phyloP scores from a whole-genome alignment of 2,113 vertebrate genomes.

The Actenoides hombroni region DNA sequence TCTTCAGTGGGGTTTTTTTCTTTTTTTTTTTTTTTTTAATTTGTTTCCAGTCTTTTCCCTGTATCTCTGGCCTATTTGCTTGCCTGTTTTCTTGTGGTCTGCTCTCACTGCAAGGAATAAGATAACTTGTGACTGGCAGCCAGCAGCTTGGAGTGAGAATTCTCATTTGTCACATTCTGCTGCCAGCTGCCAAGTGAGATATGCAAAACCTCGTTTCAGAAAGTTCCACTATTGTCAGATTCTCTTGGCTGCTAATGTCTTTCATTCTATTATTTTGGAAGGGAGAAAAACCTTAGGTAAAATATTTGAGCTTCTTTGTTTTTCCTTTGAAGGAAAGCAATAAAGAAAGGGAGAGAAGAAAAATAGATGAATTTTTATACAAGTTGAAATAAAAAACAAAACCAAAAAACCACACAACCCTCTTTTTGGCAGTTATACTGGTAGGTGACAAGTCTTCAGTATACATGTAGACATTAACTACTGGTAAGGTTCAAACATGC shows the following conservation, averaged over 20 bases:
- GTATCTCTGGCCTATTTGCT: not conserved
- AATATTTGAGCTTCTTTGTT: not conserved
- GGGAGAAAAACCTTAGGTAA: not conserved
- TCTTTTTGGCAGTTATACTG: not conserved
- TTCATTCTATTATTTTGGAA: slow-evolving; percentile 1
- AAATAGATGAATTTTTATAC: not conserved
- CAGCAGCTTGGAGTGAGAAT: slow-evolving; percentile 47
- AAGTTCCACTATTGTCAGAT: slow-evolving; percentile 39
- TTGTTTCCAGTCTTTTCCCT: not conserved
- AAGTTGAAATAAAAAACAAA: not conserved
- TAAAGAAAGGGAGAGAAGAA: not conserved
- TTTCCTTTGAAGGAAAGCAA: not conserved
- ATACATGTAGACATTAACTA: not conserved
- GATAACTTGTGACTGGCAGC: slow-evolving; percentile 65
- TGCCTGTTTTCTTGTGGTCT: not conserved
- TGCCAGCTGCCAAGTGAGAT: slow-evolving; percentile 58
- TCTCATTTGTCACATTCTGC: slow-evolving; percentile 52
- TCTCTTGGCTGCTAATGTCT: slow-evolving; percentile 21
- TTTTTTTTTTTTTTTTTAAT: too few relatives aligned
- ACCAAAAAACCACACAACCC: accelerated
- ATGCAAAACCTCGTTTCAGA: slow-evolving; percentile 51
- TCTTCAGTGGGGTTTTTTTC: not conserved
- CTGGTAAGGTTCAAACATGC: not conserved
- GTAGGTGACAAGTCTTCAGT: not conserved
- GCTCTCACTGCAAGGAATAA: slow-evolving; percentile 20